Base-by-base conservation (phyloP, 2,888 invertebrate genomes). In the Cacoxenus indagator region DNA sequence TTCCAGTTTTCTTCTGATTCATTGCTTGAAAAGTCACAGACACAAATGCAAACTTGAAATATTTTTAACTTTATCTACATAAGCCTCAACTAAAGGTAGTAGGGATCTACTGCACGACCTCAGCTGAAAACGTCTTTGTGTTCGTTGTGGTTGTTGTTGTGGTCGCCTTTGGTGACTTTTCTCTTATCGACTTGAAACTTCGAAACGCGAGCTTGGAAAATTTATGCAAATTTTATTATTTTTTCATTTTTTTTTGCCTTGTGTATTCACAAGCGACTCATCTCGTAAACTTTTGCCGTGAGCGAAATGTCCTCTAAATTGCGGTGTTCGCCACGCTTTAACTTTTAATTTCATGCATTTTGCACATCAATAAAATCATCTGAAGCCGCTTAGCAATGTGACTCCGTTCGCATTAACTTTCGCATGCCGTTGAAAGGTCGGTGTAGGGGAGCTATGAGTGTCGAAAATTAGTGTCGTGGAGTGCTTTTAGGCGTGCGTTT, bases 321-420 rank as follows among this genome's bases (percentile, higher is more conserved):
- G 65, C 51, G 54, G 61, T 24, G 45, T 76, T 72, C 59, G 67
- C 61, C 75, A 76, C 73, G 76, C 75, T 78, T 81, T 78, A 76
- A 80, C 77, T 79, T 78, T 77, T 82, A 84, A 83, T 84, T 83
- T 84, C 83, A 83, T 83, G 84, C 84, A 83, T 78, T 82, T 83
- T 83, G 81, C 80, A 82, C 84, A 83, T 78, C 81, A 77, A 76
- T 82, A 84, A 84, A 80, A 78, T 17, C 26, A 51, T 48, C 5
- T 65, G 55, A 65, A 19, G 43, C 24, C 17, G 19, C 19, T 17
- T n/a, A 6, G 51, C n/a, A 17, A 19, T 11, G 17, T 2, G 22
- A 48, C 17, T 17, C 17, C 6, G 4, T 17, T 48, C 17, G 19
- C 48, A 6, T n/a, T n/a, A 17, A 1, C 17, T 0, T 19, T 14